These are phyloP conservation scores for Noctua comes DNA, from an alignment of 2,888 invertebrate genomes.

Conservation along the genomic window DNA sequence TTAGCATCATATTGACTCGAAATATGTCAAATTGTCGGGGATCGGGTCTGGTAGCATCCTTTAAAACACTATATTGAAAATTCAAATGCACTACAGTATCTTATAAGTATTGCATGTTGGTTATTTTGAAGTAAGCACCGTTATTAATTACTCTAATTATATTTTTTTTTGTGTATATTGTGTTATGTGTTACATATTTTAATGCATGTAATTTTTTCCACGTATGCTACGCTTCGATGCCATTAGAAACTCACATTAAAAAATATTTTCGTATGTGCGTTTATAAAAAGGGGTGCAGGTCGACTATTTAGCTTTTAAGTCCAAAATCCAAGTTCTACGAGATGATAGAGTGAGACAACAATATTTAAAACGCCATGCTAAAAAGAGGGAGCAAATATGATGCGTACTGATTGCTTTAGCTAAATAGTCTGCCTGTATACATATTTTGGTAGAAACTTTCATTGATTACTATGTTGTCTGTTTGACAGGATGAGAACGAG, in stretches of 20 bases:
- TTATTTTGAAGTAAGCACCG: not conserved
- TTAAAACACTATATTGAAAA: not conserved
- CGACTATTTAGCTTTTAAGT: slow-evolving; percentile 17
- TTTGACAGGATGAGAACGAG: slow-evolving; percentile 97
- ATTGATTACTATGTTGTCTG: not conserved
- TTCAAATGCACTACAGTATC: not conserved
- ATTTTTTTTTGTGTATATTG: slow-evolving; percentile 20
- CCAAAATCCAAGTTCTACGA: not conserved
- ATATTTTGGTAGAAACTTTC: not conserved
- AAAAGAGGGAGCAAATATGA: not conserved
- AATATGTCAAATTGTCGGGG: not conserved
- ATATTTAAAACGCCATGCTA: not conserved
- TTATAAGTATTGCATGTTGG: not conserved
- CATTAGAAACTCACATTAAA: slow-evolving; percentile 29
- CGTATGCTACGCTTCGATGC: slow-evolving; percentile 36
- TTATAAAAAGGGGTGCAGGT: not conserved
- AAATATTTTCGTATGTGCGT: slow-evolving; percentile 14
- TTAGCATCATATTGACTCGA: not conserved
- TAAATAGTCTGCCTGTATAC: slow-evolving; percentile 26
- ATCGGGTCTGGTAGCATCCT: not conserved
- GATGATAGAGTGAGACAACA: not conserved
- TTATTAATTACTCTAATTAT: not conserved
- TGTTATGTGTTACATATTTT: not conserved
- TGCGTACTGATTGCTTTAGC: not conserved
- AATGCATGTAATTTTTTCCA: slow-evolving; percentile 34